phyloP scores from a whole-genome alignment of 2,888 invertebrate genomes.

The Drosophila paranaensis region DNA sequence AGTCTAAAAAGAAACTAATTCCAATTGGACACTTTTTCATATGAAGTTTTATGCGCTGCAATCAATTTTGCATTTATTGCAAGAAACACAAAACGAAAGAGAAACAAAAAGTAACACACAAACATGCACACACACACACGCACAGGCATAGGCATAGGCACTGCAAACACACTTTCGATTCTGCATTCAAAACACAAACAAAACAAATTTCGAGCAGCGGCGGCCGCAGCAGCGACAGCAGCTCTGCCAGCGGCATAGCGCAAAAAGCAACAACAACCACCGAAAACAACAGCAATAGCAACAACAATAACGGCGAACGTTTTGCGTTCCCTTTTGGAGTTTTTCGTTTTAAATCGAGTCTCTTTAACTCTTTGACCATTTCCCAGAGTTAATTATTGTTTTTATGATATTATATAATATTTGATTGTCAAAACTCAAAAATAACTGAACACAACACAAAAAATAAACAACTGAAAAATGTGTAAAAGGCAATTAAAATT shows the following conservation, averaged over 20 bases:
- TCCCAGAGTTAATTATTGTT: constrained; percentile 40
- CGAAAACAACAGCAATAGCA: constrained; percentile 29
- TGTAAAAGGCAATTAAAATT: constrained; percentile 29
- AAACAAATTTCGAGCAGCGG: constrained; percentile 56
- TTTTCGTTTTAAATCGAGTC: constrained; percentile 11
- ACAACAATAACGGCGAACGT: constrained; percentile 10
- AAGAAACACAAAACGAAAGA: constrained; percentile 21
- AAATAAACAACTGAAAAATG: neutral
- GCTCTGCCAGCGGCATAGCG: constrained; percentile 37
- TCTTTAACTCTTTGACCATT: constrained; percentile 28
- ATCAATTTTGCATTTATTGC: constrained; percentile 38
- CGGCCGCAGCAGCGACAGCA: constrained; percentile 24
- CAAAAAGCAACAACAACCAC: constrained; percentile 35
- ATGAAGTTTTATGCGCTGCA: constrained; percentile 13
- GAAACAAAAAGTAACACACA: constrained; percentile 24
- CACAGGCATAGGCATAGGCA: constrained; percentile 11
- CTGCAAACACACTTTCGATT: constrained; percentile 40
- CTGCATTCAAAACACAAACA: constrained; percentile 56
- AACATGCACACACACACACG: constrained; percentile 11
- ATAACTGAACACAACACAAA: neutral
- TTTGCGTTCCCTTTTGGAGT: constrained; percentile 28
- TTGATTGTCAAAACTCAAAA: constrained; percentile 35
- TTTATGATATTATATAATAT: constrained; percentile 44
- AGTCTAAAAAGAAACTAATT: neutral
- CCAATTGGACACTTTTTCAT: constrained; percentile 15